Evolutionary conservation across 1,140 invertebrate genomes (phyloP).

Genomic region (Antheraea pernyi): DNA sequence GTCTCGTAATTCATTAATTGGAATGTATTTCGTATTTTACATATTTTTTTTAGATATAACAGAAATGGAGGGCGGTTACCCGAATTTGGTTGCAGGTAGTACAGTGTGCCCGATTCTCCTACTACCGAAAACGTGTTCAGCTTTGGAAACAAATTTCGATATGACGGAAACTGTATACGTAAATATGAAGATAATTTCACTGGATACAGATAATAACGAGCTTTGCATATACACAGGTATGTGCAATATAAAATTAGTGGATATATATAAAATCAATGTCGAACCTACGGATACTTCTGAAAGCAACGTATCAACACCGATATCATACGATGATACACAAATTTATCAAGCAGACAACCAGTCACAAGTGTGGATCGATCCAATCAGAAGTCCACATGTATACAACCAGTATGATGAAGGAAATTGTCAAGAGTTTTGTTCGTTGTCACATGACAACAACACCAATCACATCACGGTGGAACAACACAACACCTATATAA

Average conservation of each 20-base stretch:
- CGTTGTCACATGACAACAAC: conserved; percentile 11
- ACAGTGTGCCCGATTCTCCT: not conserved
- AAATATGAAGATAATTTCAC: conserved; percentile 53
- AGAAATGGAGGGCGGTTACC: not conserved
- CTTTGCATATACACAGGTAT: conserved; percentile 55
- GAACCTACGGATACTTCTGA: conserved; percentile 14
- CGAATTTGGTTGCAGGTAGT: not conserved
- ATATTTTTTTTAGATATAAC: not conserved
- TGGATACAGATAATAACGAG: conserved; percentile 51
- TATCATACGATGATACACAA: conserved; percentile 23
- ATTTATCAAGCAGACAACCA: conserved; percentile 42
- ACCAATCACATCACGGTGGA: conserved; percentile 46
- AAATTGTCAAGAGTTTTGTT: conserved; percentile 14
- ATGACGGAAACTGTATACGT: conserved; percentile 53
- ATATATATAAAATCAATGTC: conserved; percentile 44
- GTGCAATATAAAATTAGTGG: conserved; percentile 59
- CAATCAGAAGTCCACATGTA: conserved; percentile 52
- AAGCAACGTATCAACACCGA: conserved; percentile 5
- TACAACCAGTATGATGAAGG: conserved; percentile 49
- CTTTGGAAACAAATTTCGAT: conserved; percentile 48
- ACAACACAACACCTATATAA: conserved; percentile 60
- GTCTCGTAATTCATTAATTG: no score
- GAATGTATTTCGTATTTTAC: not conserved
- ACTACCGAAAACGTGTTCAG: conserved; percentile 1
- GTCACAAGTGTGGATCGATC: conserved; percentile 65